A percentile compares a stretch with the other conserved stretches of the same genome.
Conservation (phyloP, 2,113 vertebrate species). For the Axis porcinus region DNA sequence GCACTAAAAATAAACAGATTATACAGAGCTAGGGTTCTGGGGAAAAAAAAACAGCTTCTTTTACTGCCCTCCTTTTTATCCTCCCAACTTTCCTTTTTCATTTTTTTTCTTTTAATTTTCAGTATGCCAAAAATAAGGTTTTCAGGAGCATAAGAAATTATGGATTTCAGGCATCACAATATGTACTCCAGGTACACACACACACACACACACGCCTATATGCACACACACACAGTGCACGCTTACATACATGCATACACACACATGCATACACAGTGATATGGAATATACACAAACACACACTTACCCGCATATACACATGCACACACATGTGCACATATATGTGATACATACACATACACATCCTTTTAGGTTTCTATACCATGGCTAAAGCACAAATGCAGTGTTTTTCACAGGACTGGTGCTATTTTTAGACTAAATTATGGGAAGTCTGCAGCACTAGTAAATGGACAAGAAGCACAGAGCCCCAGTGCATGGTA, state of each 20-base stretch:
- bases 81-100: conserved; percentile 2
- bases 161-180: conserved; percentile 56
- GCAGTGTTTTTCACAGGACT: conserved; percentile 87
- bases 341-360: background rate
- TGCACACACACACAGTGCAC: background rate
- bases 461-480: conserved; percentile 84
- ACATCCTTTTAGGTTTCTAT: conserved; percentile 65
- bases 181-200: conserved; percentile 28
- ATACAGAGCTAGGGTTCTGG: background rate
- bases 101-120: conserved; percentile 71
- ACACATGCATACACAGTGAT: background rate
- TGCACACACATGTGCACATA: background rate
- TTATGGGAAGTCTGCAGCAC: conserved; percentile 88
- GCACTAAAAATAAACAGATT: conserved; percentile 37
- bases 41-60: background rate
- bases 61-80: conserved; percentile 20
- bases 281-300: background rate
- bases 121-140: conserved; percentile 61
- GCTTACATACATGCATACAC: background rate
- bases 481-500: conserved; percentile 76
- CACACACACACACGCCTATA: background rate
- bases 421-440: conserved; percentile 93
- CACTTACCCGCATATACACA: background rate
- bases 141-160: conserved; percentile 61
- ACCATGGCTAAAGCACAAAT: conserved; percentile 81